A percentile compares a stretch with the other conserved stretches of the same genome.
phyloP scores from a whole-genome alignment of 1,140 invertebrate genomes.

The Chironomus tepperi region DNA sequence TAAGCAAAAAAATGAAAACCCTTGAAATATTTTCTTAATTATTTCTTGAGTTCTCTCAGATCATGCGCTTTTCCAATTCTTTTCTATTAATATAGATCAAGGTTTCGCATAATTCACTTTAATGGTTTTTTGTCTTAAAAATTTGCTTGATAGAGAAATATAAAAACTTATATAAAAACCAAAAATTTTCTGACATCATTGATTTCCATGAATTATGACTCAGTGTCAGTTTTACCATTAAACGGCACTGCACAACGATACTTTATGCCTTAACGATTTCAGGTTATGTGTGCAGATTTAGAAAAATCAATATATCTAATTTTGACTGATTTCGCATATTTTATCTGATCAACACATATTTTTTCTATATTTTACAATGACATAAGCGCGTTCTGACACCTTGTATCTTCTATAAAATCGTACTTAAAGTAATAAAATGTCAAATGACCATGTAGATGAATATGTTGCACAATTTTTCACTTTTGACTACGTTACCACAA shows the following conservation, averaged over 20 bases:
- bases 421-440: background rate
- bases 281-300: background rate
- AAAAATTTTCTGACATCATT: too few relatives aligned
- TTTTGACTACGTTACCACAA: background rate
- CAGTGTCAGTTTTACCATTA: too few relatives aligned
- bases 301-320: background rate
- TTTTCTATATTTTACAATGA: too few relatives aligned
- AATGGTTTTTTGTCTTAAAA: background rate
- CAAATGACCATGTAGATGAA: background rate
- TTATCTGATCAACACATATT: background rate
- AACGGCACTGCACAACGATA: background rate
- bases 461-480: background rate
- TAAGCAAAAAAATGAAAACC: background rate
- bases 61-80: background rate
- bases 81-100: background rate
- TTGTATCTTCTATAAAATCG: too few relatives aligned
- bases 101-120: background rate
- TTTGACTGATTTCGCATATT: background rate
- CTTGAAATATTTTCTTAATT: background rate
- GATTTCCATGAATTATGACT: too few relatives aligned
- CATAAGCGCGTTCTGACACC: too few relatives aligned
- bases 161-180: too few relatives aligned
- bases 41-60: background rate
- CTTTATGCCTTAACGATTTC: background rate
- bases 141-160: background rate